Evolutionary conservation across 2,888 invertebrate genomes (phyloP).

Genomic region (Oxycera nigricornis): DNA sequence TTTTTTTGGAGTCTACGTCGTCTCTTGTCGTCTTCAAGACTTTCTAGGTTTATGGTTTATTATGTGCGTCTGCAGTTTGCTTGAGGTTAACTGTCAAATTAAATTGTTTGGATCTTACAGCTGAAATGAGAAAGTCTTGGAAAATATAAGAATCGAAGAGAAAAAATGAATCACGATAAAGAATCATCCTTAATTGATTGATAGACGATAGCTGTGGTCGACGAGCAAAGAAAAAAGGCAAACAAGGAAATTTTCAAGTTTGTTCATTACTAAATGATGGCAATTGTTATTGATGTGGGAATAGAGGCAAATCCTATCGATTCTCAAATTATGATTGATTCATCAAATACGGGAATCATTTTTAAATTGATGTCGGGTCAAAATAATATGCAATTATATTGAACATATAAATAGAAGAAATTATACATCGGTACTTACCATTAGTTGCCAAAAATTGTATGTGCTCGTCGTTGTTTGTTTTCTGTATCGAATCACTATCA

Average conservation of each 20-base stretch:
- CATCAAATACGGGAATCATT: no score
- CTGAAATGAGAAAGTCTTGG: neutral
- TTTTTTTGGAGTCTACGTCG: neutral
- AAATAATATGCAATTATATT: no score
- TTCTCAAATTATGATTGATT: no score
- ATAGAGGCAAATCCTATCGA: no score
- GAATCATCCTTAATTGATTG: constrained; percentile 21
- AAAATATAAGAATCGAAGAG: neutral
- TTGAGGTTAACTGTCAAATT: constrained; percentile 16
- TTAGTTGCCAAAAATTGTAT: no score
- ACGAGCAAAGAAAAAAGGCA: neutral
- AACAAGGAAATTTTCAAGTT: neutral
- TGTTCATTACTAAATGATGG: neutral
- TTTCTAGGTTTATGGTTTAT: neutral
- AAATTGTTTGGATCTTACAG: constrained; percentile 4
- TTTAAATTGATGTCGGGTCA: no score
- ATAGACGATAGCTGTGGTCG: neutral
- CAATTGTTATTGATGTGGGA: neutral
- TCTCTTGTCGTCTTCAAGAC: neutral
- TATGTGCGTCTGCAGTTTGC: neutral
- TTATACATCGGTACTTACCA: no score
- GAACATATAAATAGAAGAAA: no score
- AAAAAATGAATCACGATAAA: constrained; percentile 16
- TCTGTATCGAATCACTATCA: no score
- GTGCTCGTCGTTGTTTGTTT: no score